Base-by-base conservation (phyloP, 2,113 vertebrate genomes). In the Petrocephalus zakoni region DNA sequence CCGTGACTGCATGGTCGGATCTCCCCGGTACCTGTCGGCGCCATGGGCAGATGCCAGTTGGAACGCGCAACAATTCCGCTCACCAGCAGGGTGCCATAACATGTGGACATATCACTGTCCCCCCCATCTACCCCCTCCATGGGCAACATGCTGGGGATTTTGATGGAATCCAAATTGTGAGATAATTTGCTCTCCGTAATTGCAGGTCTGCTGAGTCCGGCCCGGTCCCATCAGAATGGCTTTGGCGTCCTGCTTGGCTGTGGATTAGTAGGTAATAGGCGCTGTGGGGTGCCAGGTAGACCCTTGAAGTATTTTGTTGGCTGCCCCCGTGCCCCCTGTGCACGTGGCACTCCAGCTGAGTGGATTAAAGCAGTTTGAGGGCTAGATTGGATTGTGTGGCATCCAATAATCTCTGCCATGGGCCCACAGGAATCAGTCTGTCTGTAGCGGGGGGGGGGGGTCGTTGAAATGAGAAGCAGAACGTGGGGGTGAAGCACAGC, bases 311-410 rank as follows among this genome's bases (percentile, higher is more conserved):
- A 92, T 90, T 78, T 19, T 91, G 89, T 92, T 89, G 91, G 90
- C 81, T 49, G 84, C 89, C 42, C 34, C 15, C 15, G 13, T 13
- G 19, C 90, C 93, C 91, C 93, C 93, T 95, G 94, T 94, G 92
- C 89, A 88, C 93, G 93, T 94, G 93, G 94, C 95, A 94, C 92
- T 92, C 93, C 91, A 90, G 90, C 90, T 95, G 94, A 96, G 94
- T 95, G 94, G 94, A 95, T 95, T 95, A 96, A 94, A 94, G 92
- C 93, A 94, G 93, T 95, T 95, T 92, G 94, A 91, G 88, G 90
- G 93, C 91, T 93, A 93, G 88, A 94, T 94, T 95, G 93, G 93
- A 94, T 95, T 94, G 90, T 92, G 92, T 92, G 90, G 89, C 91
- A 90, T 89, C 93, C 93, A 94, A 93, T 95, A 95, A 95, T 95